phyloP scores from a whole-genome alignment of 2,113 vertebrate species.

The Cepphus grylle region DNA sequence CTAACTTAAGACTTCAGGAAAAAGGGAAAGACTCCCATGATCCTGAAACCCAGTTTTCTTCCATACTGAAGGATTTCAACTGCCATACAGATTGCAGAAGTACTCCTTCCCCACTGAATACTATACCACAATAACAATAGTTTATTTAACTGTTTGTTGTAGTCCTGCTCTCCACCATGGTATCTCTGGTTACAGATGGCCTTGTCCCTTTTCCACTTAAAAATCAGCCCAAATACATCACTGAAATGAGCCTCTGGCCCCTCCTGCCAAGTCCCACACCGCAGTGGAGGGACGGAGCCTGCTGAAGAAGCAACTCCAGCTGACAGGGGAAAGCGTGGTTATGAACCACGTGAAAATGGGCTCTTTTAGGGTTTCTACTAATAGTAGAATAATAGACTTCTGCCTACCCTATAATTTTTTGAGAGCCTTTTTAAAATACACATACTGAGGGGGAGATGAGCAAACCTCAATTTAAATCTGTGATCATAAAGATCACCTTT shows the following conservation, averaged over 20 bases:
- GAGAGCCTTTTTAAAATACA: neutral
- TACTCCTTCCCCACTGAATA: neutral
- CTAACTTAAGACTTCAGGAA: neutral
- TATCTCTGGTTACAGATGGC: neutral
- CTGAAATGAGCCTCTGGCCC: neutral
- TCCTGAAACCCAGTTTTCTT: neutral
- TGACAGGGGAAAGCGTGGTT: neutral
- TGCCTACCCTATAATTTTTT: neutral
- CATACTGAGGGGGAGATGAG: neutral
- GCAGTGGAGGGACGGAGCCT: neutral
- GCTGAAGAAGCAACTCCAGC: neutral
- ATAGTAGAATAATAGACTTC: neutral
- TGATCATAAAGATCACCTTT: neutral
- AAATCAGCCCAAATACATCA: neutral
- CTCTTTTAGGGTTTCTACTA: neutral
- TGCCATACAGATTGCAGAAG: neutral
- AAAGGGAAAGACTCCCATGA: neutral
- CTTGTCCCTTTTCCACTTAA: neutral
- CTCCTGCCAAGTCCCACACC: rapidly evolving
- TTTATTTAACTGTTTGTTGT: neutral
- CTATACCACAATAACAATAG: neutral
- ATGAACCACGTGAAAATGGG: rapidly evolving
- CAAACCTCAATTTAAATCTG: neutral
- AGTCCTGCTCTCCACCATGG: neutral
- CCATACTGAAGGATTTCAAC: rapidly evolving